Evolutionary conservation across 2,113 vertebrate genomes (phyloP).

Genomic region (Jaculus jaculus): DNA sequence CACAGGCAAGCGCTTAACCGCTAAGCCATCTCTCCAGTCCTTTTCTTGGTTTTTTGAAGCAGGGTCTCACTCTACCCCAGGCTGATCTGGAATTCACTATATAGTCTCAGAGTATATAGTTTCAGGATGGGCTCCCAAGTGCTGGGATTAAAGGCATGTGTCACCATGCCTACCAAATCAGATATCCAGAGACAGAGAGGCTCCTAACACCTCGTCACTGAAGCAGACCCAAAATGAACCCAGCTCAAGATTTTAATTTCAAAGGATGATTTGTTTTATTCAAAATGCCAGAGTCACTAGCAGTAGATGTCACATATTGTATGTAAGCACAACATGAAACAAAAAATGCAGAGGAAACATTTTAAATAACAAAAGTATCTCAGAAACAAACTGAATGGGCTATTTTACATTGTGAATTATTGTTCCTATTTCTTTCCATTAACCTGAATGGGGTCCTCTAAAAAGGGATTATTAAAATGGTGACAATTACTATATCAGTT

Average conservation of each 20-base stretch:
- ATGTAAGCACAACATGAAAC: slow-evolving; percentile 9
- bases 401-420: slow-evolving; percentile 39
- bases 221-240: too few species aligned
- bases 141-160: too few species aligned
- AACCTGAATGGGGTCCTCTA: slow-evolving; percentile 28
- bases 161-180: too few species aligned
- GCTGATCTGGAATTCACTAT: too few species aligned
- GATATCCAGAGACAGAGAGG: too few species aligned
- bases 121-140: too few species aligned
- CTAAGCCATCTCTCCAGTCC: too few species aligned
- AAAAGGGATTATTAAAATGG: background rate
- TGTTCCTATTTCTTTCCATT: slow-evolving; percentile 44
- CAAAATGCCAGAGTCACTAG: slow-evolving; percentile 29
- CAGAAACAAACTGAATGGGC: slow-evolving; percentile 17
- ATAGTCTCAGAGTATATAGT: too few species aligned
- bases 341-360: slow-evolving; percentile 23
- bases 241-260: background rate
- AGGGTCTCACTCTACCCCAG: too few species aligned
- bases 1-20: too few species aligned
- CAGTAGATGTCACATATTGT: slow-evolving; percentile 19
- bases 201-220: too few species aligned
- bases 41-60: too few species aligned
- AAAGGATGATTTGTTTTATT: slow-evolving; percentile 46
- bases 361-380: slow-evolving; percentile 44
- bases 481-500: background rate